Evolutionary conservation across 2,113 vertebrate species (phyloP).

Genomic region (Pygoscelis antarcticus): DNA sequence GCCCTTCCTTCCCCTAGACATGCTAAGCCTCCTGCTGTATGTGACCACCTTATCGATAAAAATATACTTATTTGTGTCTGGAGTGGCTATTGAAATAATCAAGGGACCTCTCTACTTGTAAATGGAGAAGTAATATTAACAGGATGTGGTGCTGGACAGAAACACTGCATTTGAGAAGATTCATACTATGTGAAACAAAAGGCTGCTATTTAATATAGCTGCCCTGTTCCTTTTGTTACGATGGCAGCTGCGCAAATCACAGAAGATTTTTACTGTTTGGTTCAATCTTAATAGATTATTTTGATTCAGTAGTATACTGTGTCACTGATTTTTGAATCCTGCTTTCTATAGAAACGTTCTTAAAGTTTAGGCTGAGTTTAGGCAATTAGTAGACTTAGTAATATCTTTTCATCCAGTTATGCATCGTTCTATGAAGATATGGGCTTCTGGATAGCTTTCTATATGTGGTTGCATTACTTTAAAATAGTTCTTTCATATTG

Average conservation of each 20-base stretch:
- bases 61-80: background rate
- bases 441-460: background rate
- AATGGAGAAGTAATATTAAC: background rate
- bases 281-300: background rate
- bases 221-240: background rate
- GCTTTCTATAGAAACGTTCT: background rate
- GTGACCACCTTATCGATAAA: background rate
- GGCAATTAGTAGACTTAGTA: background rate
- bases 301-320: background rate
- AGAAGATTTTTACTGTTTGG: background rate
- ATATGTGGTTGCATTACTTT: background rate
- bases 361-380: background rate
- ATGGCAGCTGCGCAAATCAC: background rate
- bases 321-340: background rate
- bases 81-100: background rate
- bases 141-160: background rate
- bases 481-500: background rate
- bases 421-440: background rate
- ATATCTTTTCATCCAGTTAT: background rate
- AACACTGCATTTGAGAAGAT: background rate
- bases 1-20: background rate
- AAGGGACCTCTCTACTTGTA: background rate
- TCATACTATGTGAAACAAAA: background rate
- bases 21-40: background rate
- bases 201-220: background rate